Evolutionary conservation across 2,797 vertebrate genomes (phyloP).

Genomic region (Graptemys geographica): DNA sequence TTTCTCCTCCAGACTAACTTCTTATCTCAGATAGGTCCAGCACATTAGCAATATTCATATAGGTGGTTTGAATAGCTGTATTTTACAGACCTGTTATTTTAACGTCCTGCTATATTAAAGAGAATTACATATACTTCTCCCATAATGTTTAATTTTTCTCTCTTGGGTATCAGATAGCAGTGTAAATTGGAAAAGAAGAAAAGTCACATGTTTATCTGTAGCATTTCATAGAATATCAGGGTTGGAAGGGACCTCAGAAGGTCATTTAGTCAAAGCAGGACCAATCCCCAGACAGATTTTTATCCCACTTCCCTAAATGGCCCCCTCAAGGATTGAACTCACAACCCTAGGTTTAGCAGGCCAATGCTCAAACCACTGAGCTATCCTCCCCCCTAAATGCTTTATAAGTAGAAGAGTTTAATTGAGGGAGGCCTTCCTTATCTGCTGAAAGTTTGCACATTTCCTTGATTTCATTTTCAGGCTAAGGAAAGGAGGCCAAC

Average conservation of each 20-base stretch:
- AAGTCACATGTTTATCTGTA: conserved; percentile 6
- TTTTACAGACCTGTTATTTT: not conserved
- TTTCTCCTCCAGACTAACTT: not conserved
- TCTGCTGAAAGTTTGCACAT: not conserved
- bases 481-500: conserved; percentile 3
- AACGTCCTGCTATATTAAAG: not conserved
- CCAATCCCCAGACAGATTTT: too few species aligned
- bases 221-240: conserved; percentile 1
- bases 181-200: not conserved
- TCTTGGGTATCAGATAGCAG: conserved; percentile 18
- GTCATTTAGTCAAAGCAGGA: too few species aligned
- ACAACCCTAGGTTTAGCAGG: too few species aligned
- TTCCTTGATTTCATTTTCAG: conserved; percentile 26
- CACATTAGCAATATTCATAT: not conserved
- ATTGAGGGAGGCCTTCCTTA: not conserved
- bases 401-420: conserved; percentile 24
- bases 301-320: too few species aligned
- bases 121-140: not conserved
- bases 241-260: too few species aligned
- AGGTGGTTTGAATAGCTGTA: not conserved
- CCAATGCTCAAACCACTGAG: too few species aligned
- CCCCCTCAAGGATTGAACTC: too few species aligned
- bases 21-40: not conserved
- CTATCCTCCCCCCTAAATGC: not conserved
- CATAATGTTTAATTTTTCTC: conserved; percentile 2